Conservation (phyloP, 2,113 vertebrate genomes). For the Holacanthus passer region DNA sequence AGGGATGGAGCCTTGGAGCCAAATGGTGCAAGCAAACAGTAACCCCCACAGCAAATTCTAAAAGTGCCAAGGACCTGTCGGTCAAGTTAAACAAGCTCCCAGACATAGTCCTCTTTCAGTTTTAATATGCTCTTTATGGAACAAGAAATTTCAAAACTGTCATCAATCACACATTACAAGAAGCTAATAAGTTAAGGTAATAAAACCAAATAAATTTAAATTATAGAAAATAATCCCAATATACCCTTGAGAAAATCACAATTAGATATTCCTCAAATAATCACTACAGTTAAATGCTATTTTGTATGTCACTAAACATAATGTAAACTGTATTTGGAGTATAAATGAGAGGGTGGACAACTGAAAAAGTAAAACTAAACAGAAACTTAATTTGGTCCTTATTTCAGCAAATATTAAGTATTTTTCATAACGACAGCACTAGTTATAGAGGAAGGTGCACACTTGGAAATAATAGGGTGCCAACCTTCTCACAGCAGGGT, state of each 20-base stretch:
- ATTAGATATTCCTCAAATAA: neutral
- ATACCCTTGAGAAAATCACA: neutral
- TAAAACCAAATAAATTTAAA: neutral
- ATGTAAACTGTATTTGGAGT: neutral
- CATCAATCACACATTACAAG: neutral
- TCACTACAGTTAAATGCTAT: neutral
- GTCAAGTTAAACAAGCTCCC: neutral
- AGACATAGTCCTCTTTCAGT: neutral
- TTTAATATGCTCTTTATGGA: neutral
- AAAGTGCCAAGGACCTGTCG: neutral
- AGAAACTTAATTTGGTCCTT: neutral
- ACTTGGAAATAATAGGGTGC: neutral
- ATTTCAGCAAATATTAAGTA: neutral
- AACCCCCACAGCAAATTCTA: neutral
- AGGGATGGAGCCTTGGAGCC: no score
- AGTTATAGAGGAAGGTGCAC: neutral
- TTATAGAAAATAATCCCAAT: neutral
- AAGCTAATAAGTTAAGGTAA: neutral
- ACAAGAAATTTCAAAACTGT: neutral
- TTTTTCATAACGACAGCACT: neutral
- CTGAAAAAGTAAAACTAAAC: neutral
- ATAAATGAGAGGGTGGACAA: neutral
- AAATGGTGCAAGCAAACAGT: neutral
- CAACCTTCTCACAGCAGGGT: conserved; percentile 12
- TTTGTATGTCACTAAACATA: neutral